Conservation (phyloP, 2,113 vertebrate genomes). For the Trichechus manatus region DNA sequence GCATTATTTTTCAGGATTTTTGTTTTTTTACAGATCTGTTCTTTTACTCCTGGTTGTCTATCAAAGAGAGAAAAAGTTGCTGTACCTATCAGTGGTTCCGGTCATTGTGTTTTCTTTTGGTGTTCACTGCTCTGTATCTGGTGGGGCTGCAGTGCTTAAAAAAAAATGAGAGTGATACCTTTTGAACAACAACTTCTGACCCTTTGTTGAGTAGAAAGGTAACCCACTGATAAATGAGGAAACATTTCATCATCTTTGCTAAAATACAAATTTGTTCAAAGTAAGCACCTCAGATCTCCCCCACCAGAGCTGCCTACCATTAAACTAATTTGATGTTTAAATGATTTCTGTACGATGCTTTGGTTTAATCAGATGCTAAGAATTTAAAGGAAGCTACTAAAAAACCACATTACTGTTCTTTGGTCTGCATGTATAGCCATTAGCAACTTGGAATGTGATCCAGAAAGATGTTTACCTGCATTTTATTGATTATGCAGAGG, state of each 20-base stretch:
- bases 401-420: background rate
- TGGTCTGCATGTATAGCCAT: background rate
- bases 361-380: conserved; percentile 33
- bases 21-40: background rate
- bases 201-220: background rate
- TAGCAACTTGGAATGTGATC: too few relatives aligned
- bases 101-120: background rate
- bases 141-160: background rate
- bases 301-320: background rate
- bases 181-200: background rate
- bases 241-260: background rate
- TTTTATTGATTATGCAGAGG: too few relatives aligned
- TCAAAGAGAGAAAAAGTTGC: background rate
- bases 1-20: background rate
- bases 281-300: background rate
- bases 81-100: background rate
- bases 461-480: too few relatives aligned
- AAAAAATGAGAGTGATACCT: background rate
- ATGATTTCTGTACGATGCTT: conserved; percentile 20
- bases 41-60: background rate
- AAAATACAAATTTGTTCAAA: background rate
- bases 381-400: background rate
- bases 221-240: background rate
- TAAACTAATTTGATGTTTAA: background rate
- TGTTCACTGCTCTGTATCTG: background rate